phyloP scores from a whole-genome alignment of 2,888 invertebrate genomes.

The Teleiodes luculella region DNA sequence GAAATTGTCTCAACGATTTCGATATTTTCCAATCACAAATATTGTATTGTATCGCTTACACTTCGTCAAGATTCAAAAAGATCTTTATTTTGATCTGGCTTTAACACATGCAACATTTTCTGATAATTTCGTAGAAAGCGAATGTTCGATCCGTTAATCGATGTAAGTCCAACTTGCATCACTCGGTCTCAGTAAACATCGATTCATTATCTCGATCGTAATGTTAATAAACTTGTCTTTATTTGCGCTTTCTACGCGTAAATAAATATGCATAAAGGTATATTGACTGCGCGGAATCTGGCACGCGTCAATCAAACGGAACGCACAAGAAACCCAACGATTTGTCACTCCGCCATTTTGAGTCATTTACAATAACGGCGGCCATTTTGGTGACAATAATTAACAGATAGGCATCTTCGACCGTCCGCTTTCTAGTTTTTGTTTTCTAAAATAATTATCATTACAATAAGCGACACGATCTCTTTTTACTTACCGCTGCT shows the following conservation, averaged over 20 bases:
- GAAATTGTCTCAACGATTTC: conserved; percentile 76
- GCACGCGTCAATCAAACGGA: conserved; percentile 77
- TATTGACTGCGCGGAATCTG: conserved; percentile 63
- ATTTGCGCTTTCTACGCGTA: conserved; percentile 76
- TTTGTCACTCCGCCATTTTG: conserved; percentile 75
- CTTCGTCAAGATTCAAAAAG: too few species aligned
- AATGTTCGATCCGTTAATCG: conserved; percentile 14
- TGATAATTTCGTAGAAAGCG: not conserved
- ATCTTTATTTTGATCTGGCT: too few species aligned
- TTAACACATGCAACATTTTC: not conserved
- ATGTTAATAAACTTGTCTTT: conserved; percentile 66
- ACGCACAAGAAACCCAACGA: conserved; percentile 65
- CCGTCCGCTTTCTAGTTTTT: conserved; percentile 75
- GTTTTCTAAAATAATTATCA: conserved; percentile 77
- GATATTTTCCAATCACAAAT: conserved; percentile 73
- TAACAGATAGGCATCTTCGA: conserved; percentile 73
- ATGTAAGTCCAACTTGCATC: conserved; percentile 40
- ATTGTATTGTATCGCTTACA: conserved; percentile 30
- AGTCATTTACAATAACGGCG: conserved; percentile 64
- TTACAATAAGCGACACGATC: conserved; percentile 72
- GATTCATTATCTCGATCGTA: conserved; percentile 66
- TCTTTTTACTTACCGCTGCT: conserved; percentile 74
- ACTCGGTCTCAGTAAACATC: conserved; percentile 49
- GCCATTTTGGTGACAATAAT: conserved; percentile 77
- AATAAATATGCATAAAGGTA: conserved; percentile 72